These are phyloP conservation scores for Lacerta bilineata DNA, from an alignment of 2,797 vertebrate genomes.

Conservation along the genomic window DNA sequence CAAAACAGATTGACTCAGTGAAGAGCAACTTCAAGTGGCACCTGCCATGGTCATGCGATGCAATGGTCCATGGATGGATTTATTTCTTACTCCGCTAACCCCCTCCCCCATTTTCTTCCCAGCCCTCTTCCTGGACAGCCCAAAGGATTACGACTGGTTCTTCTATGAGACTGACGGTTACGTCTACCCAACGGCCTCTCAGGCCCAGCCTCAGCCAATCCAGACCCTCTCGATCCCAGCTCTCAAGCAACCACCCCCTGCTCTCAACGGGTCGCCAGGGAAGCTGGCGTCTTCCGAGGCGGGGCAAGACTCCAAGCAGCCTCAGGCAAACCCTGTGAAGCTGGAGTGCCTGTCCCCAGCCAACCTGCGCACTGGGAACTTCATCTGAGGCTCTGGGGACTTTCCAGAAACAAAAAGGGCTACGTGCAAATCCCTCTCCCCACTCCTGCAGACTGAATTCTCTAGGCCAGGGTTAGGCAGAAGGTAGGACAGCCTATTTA, in stretches of 20 bases:
- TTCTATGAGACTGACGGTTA: conserved; percentile 60
- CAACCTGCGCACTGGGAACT: conserved; percentile 56
- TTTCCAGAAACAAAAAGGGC: not conserved
- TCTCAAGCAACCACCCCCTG: conserved; percentile 49
- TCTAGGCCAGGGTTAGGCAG: not conserved
- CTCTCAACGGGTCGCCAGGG: conserved; percentile 53
- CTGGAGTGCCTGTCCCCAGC: conserved; percentile 68
- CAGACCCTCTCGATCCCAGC: conserved; percentile 61
- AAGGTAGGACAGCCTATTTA: not conserved
- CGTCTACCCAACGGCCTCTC: conserved; percentile 51
- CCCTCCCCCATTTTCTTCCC: not conserved
- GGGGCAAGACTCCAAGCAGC: conserved; percentile 12
- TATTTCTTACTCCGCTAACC: not conserved
- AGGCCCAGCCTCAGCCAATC: conserved; percentile 64
- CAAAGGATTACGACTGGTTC: conserved; percentile 75
- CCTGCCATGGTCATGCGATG: not conserved
- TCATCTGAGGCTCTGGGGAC: conserved; percentile 48
- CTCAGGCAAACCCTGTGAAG: conserved; percentile 23
- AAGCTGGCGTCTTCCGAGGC: not conserved
- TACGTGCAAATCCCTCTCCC: not conserved
- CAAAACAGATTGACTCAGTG: not conserved
- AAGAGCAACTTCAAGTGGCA: not conserved
- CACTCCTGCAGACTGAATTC: not conserved
- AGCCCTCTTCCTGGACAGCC: conserved; percentile 75
- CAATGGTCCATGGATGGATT: not conserved